A percentile compares a stretch with the other conserved stretches of the same genome.
Evolutionary conservation across 2,888 invertebrate species (phyloP).

Genomic region (Trilocha varians): DNA sequence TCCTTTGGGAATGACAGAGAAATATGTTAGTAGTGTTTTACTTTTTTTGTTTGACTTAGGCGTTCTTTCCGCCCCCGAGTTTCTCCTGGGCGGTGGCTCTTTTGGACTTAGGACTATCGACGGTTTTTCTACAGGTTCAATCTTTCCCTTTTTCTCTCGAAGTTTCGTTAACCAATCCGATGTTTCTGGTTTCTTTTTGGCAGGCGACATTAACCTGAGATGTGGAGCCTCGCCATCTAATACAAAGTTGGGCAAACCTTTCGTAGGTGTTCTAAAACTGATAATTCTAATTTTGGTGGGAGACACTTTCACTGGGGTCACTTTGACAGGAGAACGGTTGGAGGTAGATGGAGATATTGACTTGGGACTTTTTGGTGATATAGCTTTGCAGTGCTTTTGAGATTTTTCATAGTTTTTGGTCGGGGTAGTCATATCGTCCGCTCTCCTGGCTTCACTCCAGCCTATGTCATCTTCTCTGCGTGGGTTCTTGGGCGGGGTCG

Average conservation of each 20-base stretch:
- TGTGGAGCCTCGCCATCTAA: conserved; percentile 85
- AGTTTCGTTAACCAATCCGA: conserved; percentile 79
- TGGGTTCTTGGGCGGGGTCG: conserved; percentile 19
- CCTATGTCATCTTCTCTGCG: too few species aligned
- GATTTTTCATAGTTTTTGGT: conserved; percentile 44
- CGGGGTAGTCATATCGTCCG: conserved; percentile 44
- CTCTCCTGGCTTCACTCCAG: neutral
- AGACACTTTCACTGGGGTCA: conserved; percentile 27
- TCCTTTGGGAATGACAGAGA: conserved; percentile 35
- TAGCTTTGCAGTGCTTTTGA: conserved; percentile 25
- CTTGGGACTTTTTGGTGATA: conserved; percentile 38
- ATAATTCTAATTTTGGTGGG: conserved; percentile 32
- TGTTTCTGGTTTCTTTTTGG: conserved; percentile 74
- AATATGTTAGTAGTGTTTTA: conserved; percentile 50
- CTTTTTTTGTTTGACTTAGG: conserved; percentile 30
- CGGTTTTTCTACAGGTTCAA: conserved; percentile 10
- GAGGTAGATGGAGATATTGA: conserved; percentile 22
- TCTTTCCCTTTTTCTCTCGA: conserved; percentile 26
- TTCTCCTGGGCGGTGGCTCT: conserved; percentile 32
- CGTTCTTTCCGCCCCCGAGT: conserved; percentile 36
- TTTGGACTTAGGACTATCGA: conserved; percentile 34
- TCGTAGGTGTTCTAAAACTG: conserved; percentile 72
- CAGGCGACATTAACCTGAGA: conserved; percentile 78
- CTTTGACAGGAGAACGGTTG: conserved; percentile 25
- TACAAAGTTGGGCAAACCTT: conserved; percentile 84